Evolutionary conservation across 1,140 invertebrate species (phyloP), one percentile per base, ranked within the genome.

Genomic region (Scaptomyza graminum): DNA sequence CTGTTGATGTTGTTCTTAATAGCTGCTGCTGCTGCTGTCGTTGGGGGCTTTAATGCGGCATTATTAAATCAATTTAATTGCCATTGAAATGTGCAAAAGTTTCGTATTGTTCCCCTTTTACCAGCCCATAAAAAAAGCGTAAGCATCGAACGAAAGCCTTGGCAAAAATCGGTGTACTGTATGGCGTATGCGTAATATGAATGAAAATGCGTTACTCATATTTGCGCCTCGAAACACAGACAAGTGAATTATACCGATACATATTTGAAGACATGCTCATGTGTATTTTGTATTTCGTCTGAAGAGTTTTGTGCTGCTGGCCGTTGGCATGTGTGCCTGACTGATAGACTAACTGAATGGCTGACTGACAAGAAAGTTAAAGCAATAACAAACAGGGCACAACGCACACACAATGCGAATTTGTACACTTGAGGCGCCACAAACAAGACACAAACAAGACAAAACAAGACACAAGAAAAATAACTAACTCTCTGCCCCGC

Each of bases 61-160:
- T 88, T 88, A 88, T 88, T 89, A 89, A 88, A 89, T 88, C 84
- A 89, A 84, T 89, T 83, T 88, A 84, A 89, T 89, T 88, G 79
- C 83, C 84, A 77, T 89, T 87, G 83, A 87, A 88, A 87, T 87
- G 79, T 76, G 83, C 65, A 77, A 87, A 81, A 84, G 68, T 84
- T 85, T 69, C n/a, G n/a, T n/a, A n/a, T n/a, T 63, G 13, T 52
- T 31, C 28, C 28, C n/a, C 22, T 22, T 22, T 1, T 3, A 5
- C 28, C 15, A 16, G 8, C n/a, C 34, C 11, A 16, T 12, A 3
- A 18, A 18, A 18, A 18, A 18, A 49, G 5, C 5, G 34, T 5
- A n/a, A n/a, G 12, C 15, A 34, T 18, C 3, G 15, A 3, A 11
- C 25, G 34, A 68, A 22, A 18, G 39, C 39, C 39, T 22, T 16